Evolutionary conservation across 2,113 vertebrate genomes (phyloP), one percentile per base, ranked within the genome.

Genomic region (Trogon melanurus): DNA sequence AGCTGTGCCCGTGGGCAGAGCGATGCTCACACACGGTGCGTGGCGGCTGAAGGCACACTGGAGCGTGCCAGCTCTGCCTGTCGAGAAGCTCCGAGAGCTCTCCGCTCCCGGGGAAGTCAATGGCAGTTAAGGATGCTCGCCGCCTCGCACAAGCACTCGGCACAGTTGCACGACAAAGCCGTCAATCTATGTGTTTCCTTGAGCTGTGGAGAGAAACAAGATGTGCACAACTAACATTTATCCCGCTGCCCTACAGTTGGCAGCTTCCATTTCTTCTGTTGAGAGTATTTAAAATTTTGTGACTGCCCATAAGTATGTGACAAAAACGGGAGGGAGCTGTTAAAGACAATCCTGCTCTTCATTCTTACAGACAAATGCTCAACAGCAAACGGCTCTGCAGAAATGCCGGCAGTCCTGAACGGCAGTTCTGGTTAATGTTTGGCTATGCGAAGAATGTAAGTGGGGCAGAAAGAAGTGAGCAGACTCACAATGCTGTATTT

Each of bases 371-470:
- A 47, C 32, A 65, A 38, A 26, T 1, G 10, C 84, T n/a, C 51
- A 41, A 22, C 21, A 73, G 60, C 41, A 57, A 76, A 51, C 6
- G 22, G 32, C 71, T 71, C 79, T 83, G 79, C n/a, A 85, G 29
- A 73, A 94, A 60, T 8, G 34, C 58, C 88, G 76, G 81, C 76
- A 50, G 25, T 9, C 66, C 69, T 66, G n/a, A 72, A 17, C 47
- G 70, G 69, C 69, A 67, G 48, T 30, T 82, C 83, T 85, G 53
- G 66, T 79, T 89, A 60, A 71, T 91, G 70, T 82, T 94, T 88
- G 93, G 85, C 93, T 89, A 76, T 58, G 64, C 25, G 15, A 44
- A 61, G 90, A 89, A 93, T 79, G 66, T 56, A 70, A 86, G 67
- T 19, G 70, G 81, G 89, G 81, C 65, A 89, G 36, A 78, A 67